Percentiles rank a stretch among this genome's conserved stretches.
These are phyloP conservation scores for Mormyrus proboscirostris DNA, from an alignment of 2,797 vertebrate species.

Conservation along the genomic window DNA sequence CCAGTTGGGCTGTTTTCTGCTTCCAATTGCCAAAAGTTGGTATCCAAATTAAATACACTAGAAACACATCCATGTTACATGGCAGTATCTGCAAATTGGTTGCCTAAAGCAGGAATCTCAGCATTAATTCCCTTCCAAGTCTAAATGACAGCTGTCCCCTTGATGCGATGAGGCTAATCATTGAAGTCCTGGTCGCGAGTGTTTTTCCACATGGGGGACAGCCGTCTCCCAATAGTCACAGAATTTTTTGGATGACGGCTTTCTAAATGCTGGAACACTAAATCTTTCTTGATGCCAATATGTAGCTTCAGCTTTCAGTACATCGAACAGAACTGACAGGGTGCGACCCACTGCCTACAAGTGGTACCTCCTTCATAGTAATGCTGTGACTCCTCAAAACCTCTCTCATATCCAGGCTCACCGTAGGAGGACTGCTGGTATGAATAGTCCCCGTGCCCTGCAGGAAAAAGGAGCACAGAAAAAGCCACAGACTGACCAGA, in stretches of 20 bases:
- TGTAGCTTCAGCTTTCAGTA: not conserved
- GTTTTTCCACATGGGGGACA: not conserved
- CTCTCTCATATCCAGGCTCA: constrained; percentile 85
- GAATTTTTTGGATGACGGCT: not conserved
- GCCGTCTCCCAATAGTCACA: not conserved
- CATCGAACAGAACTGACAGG: constrained; percentile 69
- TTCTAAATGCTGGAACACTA: not conserved
- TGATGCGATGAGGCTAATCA: not conserved
- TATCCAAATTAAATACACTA: not conserved
- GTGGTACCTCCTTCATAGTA: constrained; percentile 87
- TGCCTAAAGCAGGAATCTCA: not conserved
- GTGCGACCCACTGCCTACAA: constrained; percentile 32
- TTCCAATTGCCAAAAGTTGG: not conserved
- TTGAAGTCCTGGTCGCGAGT: not conserved
- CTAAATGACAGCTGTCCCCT: not conserved
- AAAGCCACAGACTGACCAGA: not conserved
- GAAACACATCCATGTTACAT: not conserved
- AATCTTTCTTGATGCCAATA: not conserved
- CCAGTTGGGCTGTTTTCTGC: not conserved
- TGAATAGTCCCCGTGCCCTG: constrained; percentile 84
- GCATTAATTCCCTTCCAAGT: not conserved
- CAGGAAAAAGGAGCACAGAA: constrained; percentile 13
- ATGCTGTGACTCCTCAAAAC: constrained; percentile 89
- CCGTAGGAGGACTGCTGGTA: constrained; percentile 87
- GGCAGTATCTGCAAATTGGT: not conserved